A percentile compares a stretch with the other conserved stretches of the same genome.
Evolutionary conservation across 1,140 invertebrate species (phyloP).

Genomic region (Andrena cerasifolii): DNA sequence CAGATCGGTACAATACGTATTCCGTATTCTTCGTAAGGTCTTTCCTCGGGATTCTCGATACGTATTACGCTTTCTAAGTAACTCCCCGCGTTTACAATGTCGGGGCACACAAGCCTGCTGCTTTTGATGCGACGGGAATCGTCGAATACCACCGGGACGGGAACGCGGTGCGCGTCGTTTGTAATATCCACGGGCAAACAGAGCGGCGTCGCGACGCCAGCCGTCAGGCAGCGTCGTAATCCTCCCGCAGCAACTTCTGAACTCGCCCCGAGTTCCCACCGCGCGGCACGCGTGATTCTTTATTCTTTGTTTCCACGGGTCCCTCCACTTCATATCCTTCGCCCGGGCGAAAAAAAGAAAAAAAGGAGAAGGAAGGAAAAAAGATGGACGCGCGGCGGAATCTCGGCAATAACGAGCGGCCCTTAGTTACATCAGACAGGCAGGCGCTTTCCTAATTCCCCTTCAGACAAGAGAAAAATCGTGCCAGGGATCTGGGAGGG

Average conservation of each 20-base stretch:
- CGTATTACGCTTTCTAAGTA: no score
- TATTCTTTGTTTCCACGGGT: not conserved
- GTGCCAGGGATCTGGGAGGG: not conserved
- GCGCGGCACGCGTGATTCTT: not conserved
- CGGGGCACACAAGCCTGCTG: not conserved
- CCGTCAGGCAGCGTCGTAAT: constrained; percentile 1
- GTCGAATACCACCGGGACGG: constrained; percentile 4
- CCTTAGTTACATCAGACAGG: constrained; percentile 34
- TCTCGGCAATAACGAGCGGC: constrained; percentile 21
- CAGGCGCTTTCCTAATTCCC: constrained; percentile 23
- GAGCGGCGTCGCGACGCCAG: not conserved
- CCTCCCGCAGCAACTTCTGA: constrained; percentile 6
- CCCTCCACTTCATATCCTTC: constrained; percentile 4
- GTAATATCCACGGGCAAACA: not conserved
- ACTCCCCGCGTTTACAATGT: not conserved
- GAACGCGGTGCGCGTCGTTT: not conserved
- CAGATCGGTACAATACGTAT: no score
- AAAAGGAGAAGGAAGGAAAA: not conserved
- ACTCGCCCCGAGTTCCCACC: constrained; percentile 8
- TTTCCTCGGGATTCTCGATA: no score
- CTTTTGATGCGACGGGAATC: not conserved
- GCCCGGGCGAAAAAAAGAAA: no score
- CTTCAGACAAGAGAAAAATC: constrained; percentile 41
- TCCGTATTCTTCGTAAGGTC: no score
- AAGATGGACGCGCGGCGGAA: constrained; percentile 1